These are phyloP conservation scores for Cotesia vestalis DNA, from an alignment of 1,140 invertebrate species.

Conservation along the genomic window DNA sequence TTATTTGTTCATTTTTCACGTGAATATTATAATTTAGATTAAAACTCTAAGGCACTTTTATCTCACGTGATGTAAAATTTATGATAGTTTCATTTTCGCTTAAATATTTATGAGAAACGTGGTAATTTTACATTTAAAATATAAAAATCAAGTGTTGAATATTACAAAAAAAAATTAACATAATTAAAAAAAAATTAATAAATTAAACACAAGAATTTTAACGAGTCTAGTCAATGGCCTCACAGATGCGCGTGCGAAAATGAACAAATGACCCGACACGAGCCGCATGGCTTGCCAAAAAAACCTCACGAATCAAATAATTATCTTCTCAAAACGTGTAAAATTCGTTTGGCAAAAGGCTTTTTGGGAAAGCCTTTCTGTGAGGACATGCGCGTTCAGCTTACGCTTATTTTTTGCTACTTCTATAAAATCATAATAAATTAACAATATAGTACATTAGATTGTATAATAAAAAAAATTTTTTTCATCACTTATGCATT, in stretches of 20 bases:
- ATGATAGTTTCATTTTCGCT: not conserved
- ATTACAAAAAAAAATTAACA: conserved; percentile 15
- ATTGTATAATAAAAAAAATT: not conserved
- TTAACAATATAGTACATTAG: not conserved
- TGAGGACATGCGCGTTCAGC: conserved; percentile 66
- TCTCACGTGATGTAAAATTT: conserved; percentile 32
- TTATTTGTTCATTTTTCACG: conserved; percentile 16
- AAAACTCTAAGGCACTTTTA: conserved; percentile 46
- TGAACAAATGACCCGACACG: conserved; percentile 67
- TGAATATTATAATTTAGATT: conserved; percentile 26
- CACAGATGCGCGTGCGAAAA: conserved; percentile 65
- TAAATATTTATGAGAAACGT: no score
- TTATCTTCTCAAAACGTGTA: conserved; percentile 45
- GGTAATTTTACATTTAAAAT: not conserved
- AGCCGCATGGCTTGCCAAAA: conserved; percentile 66
- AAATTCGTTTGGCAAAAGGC: conserved; percentile 65
- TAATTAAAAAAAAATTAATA: not conserved
- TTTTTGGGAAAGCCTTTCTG: conserved; percentile 63
- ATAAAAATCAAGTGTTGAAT: not conserved
- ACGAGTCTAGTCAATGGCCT: conserved; percentile 49
- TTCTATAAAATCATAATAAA: conserved; percentile 4
- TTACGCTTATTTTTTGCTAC: conserved; percentile 44
- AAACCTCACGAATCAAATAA: conserved; percentile 57
- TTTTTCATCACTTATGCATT: not conserved
- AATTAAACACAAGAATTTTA: conserved; percentile 8